These are phyloP conservation scores for Hyposoter dolosus DNA, from an alignment of 2,888 invertebrate genomes.

Conservation along the genomic window DNA sequence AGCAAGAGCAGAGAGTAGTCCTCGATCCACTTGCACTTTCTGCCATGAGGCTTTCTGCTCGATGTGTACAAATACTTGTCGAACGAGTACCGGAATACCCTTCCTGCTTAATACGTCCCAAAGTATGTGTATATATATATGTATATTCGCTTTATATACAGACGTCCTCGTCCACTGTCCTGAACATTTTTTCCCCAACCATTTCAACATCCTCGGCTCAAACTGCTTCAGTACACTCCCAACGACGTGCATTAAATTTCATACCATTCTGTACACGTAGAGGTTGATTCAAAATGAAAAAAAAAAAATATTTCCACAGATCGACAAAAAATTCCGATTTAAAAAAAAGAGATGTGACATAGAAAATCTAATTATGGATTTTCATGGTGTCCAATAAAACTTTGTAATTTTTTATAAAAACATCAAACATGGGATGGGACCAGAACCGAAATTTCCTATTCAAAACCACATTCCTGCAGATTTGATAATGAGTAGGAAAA, in stretches of 20 bases:
- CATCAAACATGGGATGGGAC: neutral
- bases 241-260: constrained; percentile 8
- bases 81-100: constrained; percentile 50
- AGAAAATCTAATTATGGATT: neutral
- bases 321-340: neutral
- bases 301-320: neutral
- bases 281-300: constrained; percentile 20
- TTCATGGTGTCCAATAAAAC: neutral
- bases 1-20: constrained; percentile 1
- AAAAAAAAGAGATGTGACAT: too few relatives aligned
- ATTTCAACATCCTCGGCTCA: constrained; percentile 23
- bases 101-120: constrained; percentile 37
- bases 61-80: constrained; percentile 44
- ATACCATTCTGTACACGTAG: constrained; percentile 14
- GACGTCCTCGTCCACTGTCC: constrained; percentile 39
- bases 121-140: constrained; percentile 9
- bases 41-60: constrained; percentile 40
- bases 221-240: constrained; percentile 5
- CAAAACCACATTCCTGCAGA: neutral
- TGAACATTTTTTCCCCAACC: constrained; percentile 28
- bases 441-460: neutral
- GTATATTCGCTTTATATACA: neutral
- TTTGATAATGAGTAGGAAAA: neutral
- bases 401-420: neutral
- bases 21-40: constrained; percentile 66